Evolutionary conservation across 1,140 invertebrate species (phyloP).

Genomic region (Adelges cooleyi): DNA sequence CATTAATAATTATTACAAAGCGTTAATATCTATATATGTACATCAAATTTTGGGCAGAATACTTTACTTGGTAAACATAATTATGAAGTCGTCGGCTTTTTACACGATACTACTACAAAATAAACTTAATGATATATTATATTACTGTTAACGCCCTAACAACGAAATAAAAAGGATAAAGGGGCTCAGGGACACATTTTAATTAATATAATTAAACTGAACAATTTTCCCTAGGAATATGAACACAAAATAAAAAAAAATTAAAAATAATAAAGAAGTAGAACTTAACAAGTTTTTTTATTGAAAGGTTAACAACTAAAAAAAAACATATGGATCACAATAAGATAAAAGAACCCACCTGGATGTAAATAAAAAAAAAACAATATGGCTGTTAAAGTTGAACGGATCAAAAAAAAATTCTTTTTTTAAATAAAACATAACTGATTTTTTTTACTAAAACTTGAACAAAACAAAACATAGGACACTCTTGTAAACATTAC

Average conservation of each 20-base stretch:
- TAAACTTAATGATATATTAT: too few relatives aligned
- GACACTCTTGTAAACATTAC: not conserved
- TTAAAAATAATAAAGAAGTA: not conserved
- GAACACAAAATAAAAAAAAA: constrained; percentile 11
- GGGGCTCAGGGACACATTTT: too few relatives aligned
- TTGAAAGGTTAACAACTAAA: constrained; percentile 1
- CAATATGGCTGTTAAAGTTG: constrained; percentile 8
- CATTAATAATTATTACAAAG: not conserved
- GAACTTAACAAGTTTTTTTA: not conserved
- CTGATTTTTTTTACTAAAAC: constrained; percentile 1
- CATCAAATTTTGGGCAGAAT: not conserved
- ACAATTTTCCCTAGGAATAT: constrained; percentile 1
- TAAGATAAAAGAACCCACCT: not conserved
- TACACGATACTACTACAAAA: not conserved
- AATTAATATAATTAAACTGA: not conserved
- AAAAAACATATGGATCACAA: constrained; percentile 2
- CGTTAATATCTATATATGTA: constrained; percentile 11
- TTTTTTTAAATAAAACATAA: constrained; percentile 7
- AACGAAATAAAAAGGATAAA: too few relatives aligned
- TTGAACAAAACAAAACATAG: constrained; percentile 14
- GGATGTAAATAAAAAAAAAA: not conserved
- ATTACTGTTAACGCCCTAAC: too few relatives aligned
- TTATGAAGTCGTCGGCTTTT: not conserved
- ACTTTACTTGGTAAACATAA: constrained; percentile 21
- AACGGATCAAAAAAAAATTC: not conserved